These are phyloP conservation scores for Pimephales promelas DNA, from an alignment of 2,113 vertebrate species.

Conservation along the genomic window DNA sequence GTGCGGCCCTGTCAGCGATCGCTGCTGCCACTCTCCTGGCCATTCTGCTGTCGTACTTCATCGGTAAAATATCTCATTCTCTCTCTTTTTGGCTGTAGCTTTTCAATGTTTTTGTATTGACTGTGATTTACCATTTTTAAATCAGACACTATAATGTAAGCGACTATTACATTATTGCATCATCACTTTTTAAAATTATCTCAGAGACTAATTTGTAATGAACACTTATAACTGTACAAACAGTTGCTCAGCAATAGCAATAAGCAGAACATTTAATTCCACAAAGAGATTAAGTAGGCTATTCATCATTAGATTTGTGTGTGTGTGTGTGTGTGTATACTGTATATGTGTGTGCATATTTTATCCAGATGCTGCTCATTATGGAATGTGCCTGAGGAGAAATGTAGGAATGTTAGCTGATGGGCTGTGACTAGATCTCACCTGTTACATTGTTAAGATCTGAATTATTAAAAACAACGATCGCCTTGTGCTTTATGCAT, in stretches of 20 bases:
- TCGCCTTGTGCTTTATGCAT: not conserved
- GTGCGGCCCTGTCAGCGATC: conserved; percentile 93
- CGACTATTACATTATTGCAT: not conserved
- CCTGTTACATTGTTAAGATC: conserved; percentile 8
- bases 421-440: conserved; percentile 27
- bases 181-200: not conserved
- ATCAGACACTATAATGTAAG: not conserved
- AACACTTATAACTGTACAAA: conserved; percentile 21
- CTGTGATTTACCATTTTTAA: not conserved
- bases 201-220: conserved; percentile 1
- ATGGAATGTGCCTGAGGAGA: conserved; percentile 42
- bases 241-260: conserved; percentile 12
- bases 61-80: conserved; percentile 80
- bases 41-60: conserved; percentile 95
- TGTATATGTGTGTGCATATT: too few species aligned
- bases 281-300: conserved; percentile 36
- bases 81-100: not conserved
- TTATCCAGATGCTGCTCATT: conserved; percentile 49
- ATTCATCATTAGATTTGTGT: not conserved
- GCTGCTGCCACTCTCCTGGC: conserved; percentile 91
- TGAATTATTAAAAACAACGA: conserved; percentile 37
- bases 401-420: conserved; percentile 39
- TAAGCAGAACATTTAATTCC: too few species aligned
- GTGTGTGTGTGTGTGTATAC: conserved; percentile 2
- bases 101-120: not conserved